phyloP scores from a whole-genome alignment of 2,113 vertebrate species.

The Irena cyanogastra region DNA sequence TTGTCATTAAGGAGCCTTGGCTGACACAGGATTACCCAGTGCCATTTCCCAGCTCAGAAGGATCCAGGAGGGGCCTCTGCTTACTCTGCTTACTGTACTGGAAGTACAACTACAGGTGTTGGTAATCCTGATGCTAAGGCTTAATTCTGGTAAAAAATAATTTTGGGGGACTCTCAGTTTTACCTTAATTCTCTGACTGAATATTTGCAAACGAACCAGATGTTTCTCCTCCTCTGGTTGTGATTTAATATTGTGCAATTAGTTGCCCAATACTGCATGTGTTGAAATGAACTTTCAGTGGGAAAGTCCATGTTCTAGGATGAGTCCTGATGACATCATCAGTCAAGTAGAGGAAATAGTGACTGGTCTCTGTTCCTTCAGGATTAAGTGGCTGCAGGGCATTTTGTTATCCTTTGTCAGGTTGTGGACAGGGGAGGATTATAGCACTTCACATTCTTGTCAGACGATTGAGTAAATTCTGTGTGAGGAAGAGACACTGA shows the following conservation, averaged over 20 bases:
- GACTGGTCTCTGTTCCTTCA: neutral
- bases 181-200: neutral
- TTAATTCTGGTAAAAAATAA: neutral
- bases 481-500: neutral
- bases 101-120: neutral
- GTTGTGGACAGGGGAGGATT: neutral
- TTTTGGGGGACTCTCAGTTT: neutral
- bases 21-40: neutral
- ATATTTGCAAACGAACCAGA: neutral
- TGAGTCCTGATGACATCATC: neutral
- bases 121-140: neutral
- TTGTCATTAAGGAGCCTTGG: neutral
- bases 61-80: neutral
- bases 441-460: neutral
- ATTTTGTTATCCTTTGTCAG: neutral
- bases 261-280: neutral
- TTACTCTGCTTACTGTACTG: too few relatives aligned
- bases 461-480: neutral
- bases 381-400: neutral
- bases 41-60: neutral
- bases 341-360: neutral
- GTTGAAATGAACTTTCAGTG: neutral
- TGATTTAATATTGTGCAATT: slow-evolving; percentile 36
- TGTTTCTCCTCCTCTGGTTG: slow-evolving; percentile 7
- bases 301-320: neutral